These are phyloP conservation scores for Drosophila demipolita DNA, from an alignment of 2,888 invertebrate genomes.

Conservation along the genomic window DNA sequence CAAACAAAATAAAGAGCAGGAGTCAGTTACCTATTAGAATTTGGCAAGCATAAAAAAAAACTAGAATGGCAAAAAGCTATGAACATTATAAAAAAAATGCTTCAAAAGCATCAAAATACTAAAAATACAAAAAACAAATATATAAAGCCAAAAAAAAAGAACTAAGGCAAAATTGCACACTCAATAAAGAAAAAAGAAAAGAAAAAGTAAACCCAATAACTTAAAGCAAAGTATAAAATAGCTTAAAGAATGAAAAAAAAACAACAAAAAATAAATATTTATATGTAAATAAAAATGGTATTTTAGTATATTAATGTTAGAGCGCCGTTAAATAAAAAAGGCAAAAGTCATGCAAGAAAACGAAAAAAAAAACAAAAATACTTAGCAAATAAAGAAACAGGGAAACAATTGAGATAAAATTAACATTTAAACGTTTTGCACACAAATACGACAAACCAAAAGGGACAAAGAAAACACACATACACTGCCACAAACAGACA, in stretches of 20 bases:
- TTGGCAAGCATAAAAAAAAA: slow-evolving; percentile 67
- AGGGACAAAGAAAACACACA: slow-evolving; percentile 28
- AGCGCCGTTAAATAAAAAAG: slow-evolving; percentile 60
- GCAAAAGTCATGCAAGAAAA: slow-evolving; percentile 48
- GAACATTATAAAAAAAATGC: slow-evolving; percentile 62
- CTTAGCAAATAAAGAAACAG: slow-evolving; percentile 81
- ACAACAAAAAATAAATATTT: slow-evolving; percentile 52
- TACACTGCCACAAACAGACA: slow-evolving; percentile 40
- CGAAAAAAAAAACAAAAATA: slow-evolving; percentile 55
- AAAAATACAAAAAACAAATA: slow-evolving; percentile 40
- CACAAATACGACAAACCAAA: slow-evolving; percentile 41
- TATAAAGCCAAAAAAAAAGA: slow-evolving; percentile 36
- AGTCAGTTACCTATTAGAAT: slow-evolving; percentile 85
- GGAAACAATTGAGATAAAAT: slow-evolving; percentile 82
- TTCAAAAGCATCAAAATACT: slow-evolving; percentile 73
- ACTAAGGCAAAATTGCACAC: slow-evolving; percentile 51
- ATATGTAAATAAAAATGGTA: slow-evolving; percentile 70
- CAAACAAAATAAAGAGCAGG: slow-evolving; percentile 83
- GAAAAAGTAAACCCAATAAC: slow-evolving; percentile 26
- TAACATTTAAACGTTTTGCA: slow-evolving; percentile 78
- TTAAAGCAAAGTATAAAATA: slow-evolving; percentile 50
- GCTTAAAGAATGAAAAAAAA: slow-evolving; percentile 47
- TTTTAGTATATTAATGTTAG: slow-evolving; percentile 79
- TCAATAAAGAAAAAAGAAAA: slow-evolving; percentile 32
- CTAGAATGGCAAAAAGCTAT: slow-evolving; percentile 38